Evolutionary conservation across 1,140 invertebrate genomes (phyloP).

Genomic region (Orussus abietinus): DNA sequence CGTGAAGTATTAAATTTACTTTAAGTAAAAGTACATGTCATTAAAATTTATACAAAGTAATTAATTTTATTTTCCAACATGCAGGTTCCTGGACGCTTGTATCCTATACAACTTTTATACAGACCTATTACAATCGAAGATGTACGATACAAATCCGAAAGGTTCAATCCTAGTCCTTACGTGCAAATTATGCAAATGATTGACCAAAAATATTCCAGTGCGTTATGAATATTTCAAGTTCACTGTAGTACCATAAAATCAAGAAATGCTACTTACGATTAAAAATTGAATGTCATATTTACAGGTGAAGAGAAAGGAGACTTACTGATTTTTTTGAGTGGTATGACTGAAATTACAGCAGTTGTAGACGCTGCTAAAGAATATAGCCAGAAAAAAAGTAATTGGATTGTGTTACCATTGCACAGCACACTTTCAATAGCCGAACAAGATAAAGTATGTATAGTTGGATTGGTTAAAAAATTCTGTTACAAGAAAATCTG

Average conservation of each 20-base stretch:
- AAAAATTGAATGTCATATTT: no score
- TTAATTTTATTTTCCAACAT: slow-evolving; percentile 21
- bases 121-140: slow-evolving; percentile 75
- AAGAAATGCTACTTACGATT: no score
- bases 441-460: slow-evolving; percentile 89
- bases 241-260: background rate
- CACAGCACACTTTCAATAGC: slow-evolving; percentile 89
- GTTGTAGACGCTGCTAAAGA: slow-evolving; percentile 83
- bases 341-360: slow-evolving; percentile 90
- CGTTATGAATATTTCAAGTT: slow-evolving; percentile 25
- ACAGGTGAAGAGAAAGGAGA: slow-evolving; percentile 85
- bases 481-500: no score
- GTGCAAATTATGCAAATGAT: slow-evolving; percentile 89
- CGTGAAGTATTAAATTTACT: slow-evolving; percentile 19
- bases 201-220: slow-evolving; percentile 81
- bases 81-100: slow-evolving; percentile 89
- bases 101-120: slow-evolving; percentile 88
- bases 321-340: slow-evolving; percentile 93
- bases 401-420: slow-evolving; percentile 93
- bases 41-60: slow-evolving; percentile 9
- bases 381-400: slow-evolving; percentile 74
- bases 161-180: slow-evolving; percentile 88
- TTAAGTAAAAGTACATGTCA: slow-evolving; percentile 1
- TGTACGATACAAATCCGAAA: slow-evolving; percentile 63
- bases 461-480: no score